phyloP scores from a whole-genome alignment of 1,140 invertebrate genomes.

The Neodiprion fabricii region DNA sequence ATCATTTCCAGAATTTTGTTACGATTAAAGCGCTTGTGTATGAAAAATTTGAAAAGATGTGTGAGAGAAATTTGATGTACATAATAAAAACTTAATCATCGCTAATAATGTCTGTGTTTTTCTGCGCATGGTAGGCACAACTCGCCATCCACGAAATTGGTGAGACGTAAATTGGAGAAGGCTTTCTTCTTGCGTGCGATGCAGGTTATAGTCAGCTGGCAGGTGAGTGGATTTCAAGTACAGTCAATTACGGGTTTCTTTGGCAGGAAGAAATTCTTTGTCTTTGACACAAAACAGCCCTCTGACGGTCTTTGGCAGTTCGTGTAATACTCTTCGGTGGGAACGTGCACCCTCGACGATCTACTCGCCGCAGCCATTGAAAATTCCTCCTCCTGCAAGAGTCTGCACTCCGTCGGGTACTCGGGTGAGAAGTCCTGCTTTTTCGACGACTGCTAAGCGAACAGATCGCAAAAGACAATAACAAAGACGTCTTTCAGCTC shows the following conservation, averaged over 20 bases:
- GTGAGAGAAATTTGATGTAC: neutral
- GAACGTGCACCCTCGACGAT: neutral
- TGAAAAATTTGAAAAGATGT: neutral
- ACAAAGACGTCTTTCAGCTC: neutral
- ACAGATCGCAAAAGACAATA: slow-evolving; percentile 3
- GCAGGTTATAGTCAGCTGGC: too few relatives aligned
- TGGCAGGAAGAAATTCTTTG: neutral
- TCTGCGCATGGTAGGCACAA: too few relatives aligned
- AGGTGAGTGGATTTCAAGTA: too few relatives aligned
- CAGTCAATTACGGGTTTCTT: too few relatives aligned
- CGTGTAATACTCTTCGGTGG: neutral
- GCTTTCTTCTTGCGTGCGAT: too few relatives aligned
- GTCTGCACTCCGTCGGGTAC: neutral
- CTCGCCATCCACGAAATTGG: too few relatives aligned
- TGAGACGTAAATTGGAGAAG: too few relatives aligned
- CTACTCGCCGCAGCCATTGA: neutral
- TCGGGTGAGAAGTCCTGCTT: neutral
- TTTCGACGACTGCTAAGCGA: neutral
- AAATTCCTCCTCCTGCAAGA: too few relatives aligned
- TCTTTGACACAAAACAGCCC: neutral
- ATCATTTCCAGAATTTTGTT: too few relatives aligned
- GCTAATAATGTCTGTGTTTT: neutral
- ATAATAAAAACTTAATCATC: neutral
- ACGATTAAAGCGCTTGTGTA: neutral
- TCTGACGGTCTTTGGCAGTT: neutral